Conservation (phyloP, 2,113 vertebrate genomes). For the Vanacampus margaritifer region DNA sequence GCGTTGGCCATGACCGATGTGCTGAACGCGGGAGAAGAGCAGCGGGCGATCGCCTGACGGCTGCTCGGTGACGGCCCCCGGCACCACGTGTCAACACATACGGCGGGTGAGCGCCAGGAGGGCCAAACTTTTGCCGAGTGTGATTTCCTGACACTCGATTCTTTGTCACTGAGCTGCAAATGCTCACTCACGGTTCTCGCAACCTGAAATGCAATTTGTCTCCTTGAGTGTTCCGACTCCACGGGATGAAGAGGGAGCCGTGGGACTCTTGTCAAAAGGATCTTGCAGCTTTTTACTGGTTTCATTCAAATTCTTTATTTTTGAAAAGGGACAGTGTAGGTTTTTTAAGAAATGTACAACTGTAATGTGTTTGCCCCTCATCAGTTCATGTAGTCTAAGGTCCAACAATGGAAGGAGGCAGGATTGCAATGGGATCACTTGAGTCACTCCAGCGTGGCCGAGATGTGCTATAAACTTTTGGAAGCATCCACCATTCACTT, state of each 20-base stretch:
- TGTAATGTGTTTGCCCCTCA: conserved; percentile 17
- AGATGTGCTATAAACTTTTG: conserved; percentile 14
- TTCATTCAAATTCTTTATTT: not conserved
- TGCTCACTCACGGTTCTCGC: conserved; percentile 20
- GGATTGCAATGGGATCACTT: conserved; percentile 3
- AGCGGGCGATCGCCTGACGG: conserved; percentile 11
- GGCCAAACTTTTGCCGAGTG: conserved; percentile 49
- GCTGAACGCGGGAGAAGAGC: conserved; percentile 35
- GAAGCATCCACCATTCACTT: conserved; percentile 18
- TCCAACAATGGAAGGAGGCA: conserved; percentile 13
- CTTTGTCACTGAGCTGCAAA: conserved; percentile 34
- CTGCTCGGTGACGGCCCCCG: conserved; percentile 35
- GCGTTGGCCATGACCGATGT: conserved; percentile 40
- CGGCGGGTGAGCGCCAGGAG: conserved; percentile 36
- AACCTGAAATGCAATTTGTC: conserved; percentile 15
- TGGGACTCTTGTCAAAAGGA: conserved; percentile 23
- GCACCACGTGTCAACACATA: conserved; percentile 20
- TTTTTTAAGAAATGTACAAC: conserved; percentile 6
- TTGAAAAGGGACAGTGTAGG: too few species aligned
- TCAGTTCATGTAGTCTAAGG: conserved; percentile 9
- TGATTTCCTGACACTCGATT: conserved; percentile 44
- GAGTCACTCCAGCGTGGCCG: conserved; percentile 13
- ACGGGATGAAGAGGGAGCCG: conserved; percentile 41
- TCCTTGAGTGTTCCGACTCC: conserved; percentile 27
- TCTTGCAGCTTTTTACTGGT: conserved; percentile 7